These are phyloP conservation scores for Callionymus lyra DNA, from an alignment of 2,113 vertebrate genomes.

Conservation along the genomic window DNA sequence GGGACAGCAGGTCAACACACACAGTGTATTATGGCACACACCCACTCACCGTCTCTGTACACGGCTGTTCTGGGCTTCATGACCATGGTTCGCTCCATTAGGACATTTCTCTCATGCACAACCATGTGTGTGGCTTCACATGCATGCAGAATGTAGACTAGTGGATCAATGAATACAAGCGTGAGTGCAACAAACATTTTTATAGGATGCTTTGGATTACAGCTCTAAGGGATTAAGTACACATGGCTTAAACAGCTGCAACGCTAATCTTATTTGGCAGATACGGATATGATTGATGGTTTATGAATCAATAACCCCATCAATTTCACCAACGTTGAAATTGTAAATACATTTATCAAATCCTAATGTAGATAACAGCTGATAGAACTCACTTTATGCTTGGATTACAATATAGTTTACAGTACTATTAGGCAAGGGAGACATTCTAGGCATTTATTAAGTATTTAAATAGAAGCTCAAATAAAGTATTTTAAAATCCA, in stretches of 20 bases:
- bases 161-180: constrained; percentile 57
- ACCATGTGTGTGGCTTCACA: constrained; percentile 71
- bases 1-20: constrained; percentile 31
- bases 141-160: constrained; percentile 81
- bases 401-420: too few relatives aligned
- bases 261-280: too few relatives aligned
- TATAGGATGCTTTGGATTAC: background rate
- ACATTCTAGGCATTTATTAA: too few relatives aligned
- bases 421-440: too few relatives aligned
- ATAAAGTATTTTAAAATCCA: too few relatives aligned
- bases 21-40: constrained; percentile 33
- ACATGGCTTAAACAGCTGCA: background rate
- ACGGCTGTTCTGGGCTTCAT: constrained; percentile 79
- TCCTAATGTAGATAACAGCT: too few relatives aligned
- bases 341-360: too few relatives aligned
- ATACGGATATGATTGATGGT: too few relatives aligned
- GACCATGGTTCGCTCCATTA: constrained; percentile 75
- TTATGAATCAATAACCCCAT: too few relatives aligned
- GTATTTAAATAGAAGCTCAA: too few relatives aligned
- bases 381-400: too few relatives aligned
- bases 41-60: constrained; percentile 87
- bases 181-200: constrained; percentile 20
- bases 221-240: background rate
- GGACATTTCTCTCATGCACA: constrained; percentile 77
- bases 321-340: too few relatives aligned